Conservation (phyloP, 2,113 vertebrate species). For the Poecilia latipinna region DNA sequence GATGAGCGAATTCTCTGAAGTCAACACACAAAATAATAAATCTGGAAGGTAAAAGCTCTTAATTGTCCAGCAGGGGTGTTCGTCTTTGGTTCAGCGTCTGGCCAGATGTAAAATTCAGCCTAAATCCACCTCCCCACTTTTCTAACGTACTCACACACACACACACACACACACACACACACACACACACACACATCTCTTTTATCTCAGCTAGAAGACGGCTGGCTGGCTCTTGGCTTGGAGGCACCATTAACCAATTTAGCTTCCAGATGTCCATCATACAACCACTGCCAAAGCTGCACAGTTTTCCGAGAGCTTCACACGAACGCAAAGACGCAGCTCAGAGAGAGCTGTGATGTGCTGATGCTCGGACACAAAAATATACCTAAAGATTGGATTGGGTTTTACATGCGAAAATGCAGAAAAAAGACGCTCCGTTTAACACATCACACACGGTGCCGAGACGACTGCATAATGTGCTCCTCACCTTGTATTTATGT, state of each 20-base stretch:
- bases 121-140: slow-evolving; percentile 6
- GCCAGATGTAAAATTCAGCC: slow-evolving; percentile 65
- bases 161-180: background rate
- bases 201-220: slow-evolving; percentile 57
- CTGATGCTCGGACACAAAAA: slow-evolving; percentile 41
- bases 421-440: slow-evolving; percentile 33
- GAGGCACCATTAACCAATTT: slow-evolving; percentile 81
- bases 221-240: slow-evolving; percentile 72
- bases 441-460: slow-evolving; percentile 53
- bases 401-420: slow-evolving; percentile 22
- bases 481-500: slow-evolving; percentile 1
- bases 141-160: slow-evolving; percentile 19
- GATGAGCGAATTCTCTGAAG: slow-evolving; percentile 27
- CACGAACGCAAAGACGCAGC: slow-evolving; percentile 40
- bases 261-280: slow-evolving; percentile 80
- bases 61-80: slow-evolving; percentile 60
- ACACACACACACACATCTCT: slow-evolving; percentile 11
- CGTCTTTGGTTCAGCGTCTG: slow-evolving; percentile 56
- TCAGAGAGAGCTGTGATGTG: slow-evolving; percentile 47
- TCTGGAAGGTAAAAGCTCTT: slow-evolving; percentile 39
- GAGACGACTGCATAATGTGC: background rate
- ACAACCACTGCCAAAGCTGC: slow-evolving; percentile 70
- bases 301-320: slow-evolving; percentile 64
- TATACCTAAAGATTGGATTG: slow-evolving; percentile 49
- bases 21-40: slow-evolving; percentile 19